Evolutionary conservation across 2,797 vertebrate species (phyloP), one percentile per base, ranked within the genome.

Genomic region (Macroramphosus scolopax): DNA sequence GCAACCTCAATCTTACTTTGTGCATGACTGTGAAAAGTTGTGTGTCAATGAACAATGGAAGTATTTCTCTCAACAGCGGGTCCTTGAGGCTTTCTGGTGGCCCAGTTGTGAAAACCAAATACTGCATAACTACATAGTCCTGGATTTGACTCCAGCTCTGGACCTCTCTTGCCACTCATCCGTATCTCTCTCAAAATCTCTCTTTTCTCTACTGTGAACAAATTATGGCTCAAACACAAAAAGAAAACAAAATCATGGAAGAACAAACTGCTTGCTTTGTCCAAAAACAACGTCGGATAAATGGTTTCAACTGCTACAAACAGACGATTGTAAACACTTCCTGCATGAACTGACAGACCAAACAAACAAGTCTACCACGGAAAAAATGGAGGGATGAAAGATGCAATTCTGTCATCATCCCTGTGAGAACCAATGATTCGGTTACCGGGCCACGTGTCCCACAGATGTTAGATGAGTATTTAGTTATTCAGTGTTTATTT

Each of bases 401-500:
- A 15, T 16, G 17, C 33, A 14, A 12, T 6, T 5, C 39, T 33
- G 34, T 35, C 54, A 13, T 50, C 42, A 12, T 29, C 28, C 3
- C 51, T n/a, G n/a, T n/a, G n/a, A n/a, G n/a, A n/a, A n/a, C n/a
- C n/a, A n/a, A n/a, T n/a, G 17, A 39, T 22, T 4, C 12, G 30
- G 36, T 15, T 17, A 30, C 17, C n/a, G 2, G 15, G 36, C 26
- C 51, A 51, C 18, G 8, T 53, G 56, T 60, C 52, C 24, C 12
- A 28, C 57, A 70, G 54, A 71, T 77, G 75, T 72, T 36, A 20
- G 43, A 29, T 20, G 12, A 29, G 4, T 33, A 22, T 37, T 60
- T 24, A 46, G 32, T 41, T 26, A 12, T 47, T 6, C 39, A 5
- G 10, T 62, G 62, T 77, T 63, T 79, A 68, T 74, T 78, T 78